These are phyloP conservation scores for Drosophila pruinosa DNA, from an alignment of 1,140 invertebrate genomes.

Conservation along the genomic window DNA sequence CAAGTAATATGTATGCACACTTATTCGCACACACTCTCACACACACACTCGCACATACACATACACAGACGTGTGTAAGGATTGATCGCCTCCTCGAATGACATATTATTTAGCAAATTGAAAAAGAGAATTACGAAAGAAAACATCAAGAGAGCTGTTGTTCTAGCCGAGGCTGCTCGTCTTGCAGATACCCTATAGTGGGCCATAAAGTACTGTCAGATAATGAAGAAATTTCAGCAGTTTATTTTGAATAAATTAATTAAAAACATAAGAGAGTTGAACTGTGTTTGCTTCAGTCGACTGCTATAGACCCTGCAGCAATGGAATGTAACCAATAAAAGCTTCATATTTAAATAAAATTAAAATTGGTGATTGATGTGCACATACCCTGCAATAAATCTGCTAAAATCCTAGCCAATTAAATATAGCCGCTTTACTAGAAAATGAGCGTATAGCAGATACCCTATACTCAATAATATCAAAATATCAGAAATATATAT, in stretches of 20 bases:
- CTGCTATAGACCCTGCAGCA: too few species aligned
- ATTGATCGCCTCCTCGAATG: conserved; percentile 71
- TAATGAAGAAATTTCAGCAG: background rate
- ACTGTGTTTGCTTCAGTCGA: too few species aligned
- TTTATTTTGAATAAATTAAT: background rate
- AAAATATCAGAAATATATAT: too few species aligned
- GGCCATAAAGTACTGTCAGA: background rate
- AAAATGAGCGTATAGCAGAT: too few species aligned
- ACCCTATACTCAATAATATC: too few species aligned
- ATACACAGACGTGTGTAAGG: conserved; percentile 27
- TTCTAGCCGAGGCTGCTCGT: background rate
- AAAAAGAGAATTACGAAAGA: conserved; percentile 39
- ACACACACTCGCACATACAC: background rate
- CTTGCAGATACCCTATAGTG: background rate
- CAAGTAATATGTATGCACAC: conserved; percentile 3
- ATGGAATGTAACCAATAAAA: too few species aligned
- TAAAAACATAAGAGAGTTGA: background rate
- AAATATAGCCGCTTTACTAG: too few species aligned
- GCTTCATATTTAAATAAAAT: too few species aligned
- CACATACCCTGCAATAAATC: background rate
- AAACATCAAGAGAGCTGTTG: background rate
- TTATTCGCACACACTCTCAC: background rate
- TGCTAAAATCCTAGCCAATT: too few species aligned
- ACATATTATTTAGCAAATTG: conserved; percentile 78
- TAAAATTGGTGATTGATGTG: background rate